A percentile compares a stretch with the other conserved stretches of the same genome.
phyloP scores from a whole-genome alignment of 2,797 vertebrate species.

The Pangasius macronema region DNA sequence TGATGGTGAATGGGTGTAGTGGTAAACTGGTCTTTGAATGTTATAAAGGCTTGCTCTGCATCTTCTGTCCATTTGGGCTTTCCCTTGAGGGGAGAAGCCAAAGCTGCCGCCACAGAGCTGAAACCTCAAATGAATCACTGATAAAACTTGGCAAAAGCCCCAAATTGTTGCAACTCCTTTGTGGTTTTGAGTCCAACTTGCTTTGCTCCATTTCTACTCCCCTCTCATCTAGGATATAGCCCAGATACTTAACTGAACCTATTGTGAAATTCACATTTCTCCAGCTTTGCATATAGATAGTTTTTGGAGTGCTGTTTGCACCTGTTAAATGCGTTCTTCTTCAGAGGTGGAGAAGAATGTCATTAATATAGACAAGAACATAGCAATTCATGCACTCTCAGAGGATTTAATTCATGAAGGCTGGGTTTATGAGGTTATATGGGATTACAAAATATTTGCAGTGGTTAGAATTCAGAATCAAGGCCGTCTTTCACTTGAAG shows the following conservation, averaged over 20 bases:
- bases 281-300: background rate
- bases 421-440: background rate
- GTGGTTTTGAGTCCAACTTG: background rate
- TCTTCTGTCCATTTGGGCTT: background rate
- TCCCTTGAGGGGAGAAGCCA: background rate
- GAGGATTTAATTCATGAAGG: background rate
- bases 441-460: slow-evolving; percentile 1
- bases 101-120: too few relatives aligned
- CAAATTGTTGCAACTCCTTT: background rate
- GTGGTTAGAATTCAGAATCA: background rate
- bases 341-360: background rate
- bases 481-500: background rate
- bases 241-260: background rate
- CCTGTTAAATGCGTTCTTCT: background rate
- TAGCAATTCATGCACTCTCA: background rate
- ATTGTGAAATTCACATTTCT: background rate
- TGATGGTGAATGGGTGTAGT: background rate
- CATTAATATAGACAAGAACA: background rate
- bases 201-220: background rate
- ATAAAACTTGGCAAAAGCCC: background rate
- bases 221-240: background rate
- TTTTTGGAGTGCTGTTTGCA: background rate
- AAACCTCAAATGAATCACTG: background rate
- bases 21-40: background rate
- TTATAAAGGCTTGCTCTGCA: background rate